These are phyloP conservation scores for Hozukius guyotensis DNA, from an alignment of 2,797 vertebrate genomes.

Conservation along the genomic window DNA sequence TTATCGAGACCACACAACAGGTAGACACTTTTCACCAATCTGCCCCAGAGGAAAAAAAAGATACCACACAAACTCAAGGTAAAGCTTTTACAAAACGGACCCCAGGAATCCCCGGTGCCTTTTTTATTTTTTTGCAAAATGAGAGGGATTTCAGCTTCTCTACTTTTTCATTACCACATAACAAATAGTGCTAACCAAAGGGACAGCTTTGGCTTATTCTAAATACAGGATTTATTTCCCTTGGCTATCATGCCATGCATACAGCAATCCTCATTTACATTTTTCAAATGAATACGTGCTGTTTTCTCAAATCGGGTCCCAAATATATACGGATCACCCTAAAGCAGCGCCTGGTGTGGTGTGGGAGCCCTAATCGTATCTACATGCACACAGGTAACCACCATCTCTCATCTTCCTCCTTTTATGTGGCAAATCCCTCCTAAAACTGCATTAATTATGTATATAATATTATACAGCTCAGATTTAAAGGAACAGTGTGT, in stretches of 20 bases:
- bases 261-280: constrained; percentile 36
- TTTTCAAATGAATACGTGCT: constrained; percentile 19
- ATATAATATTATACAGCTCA: background rate
- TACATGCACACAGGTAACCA: background rate
- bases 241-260: constrained; percentile 6
- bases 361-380: background rate
- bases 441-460: background rate
- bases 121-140: constrained; percentile 2
- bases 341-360: background rate
- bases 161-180: constrained; percentile 42
- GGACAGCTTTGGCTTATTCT: constrained; percentile 26
- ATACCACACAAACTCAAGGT: constrained; percentile 23
- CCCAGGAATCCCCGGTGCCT: constrained; percentile 17
- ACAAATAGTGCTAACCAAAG: constrained; percentile 32
- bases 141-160: constrained; percentile 21
- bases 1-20: constrained; percentile 61
- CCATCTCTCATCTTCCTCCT: background rate
- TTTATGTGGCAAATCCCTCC: background rate
- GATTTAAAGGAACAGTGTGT: background rate
- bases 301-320: constrained; percentile 17
- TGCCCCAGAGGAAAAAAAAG: constrained; percentile 23
- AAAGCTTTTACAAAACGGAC: constrained; percentile 38
- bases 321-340: constrained; percentile 10
- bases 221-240: constrained; percentile 55
- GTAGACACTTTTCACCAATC: constrained; percentile 38